Evolutionary conservation across 64 coral and sea anemone genomes (phyloP), one percentile per base, ranked within the genome.

Genomic region (Acropora yongei): DNA sequence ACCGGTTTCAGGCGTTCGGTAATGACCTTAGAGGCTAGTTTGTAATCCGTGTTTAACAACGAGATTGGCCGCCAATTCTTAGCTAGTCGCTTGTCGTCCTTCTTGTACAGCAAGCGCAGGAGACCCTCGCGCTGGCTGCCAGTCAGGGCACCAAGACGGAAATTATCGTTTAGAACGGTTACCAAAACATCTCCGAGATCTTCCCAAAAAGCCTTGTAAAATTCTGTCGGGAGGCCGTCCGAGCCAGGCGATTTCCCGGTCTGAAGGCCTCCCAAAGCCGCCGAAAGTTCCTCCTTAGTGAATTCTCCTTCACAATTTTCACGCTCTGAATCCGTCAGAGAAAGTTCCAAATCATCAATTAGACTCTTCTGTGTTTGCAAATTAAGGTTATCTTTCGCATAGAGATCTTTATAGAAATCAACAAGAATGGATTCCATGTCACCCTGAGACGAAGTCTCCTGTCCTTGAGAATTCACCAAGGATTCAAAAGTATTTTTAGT

Each of bases 191-290:
- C 50, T 0, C 84, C 75, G 3, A 93, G 3, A 13, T 65, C 48
- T 0, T 87, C 58, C 84, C 83, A 87, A 18, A 93, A 88, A 0
- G 16, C 17, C 0, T 71, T 55, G 57, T 80, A 93, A 41, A 93
- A 93, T 47, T 88, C 91, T 0, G 20, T 51, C 0, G 91, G 8
- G 2, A 80, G 77, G 0, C 91, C 91, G 17, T 93, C 84, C 2
- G 78, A 18, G 0, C 76, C 84, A 0, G 91, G 91, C 3, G 91
- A 43, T 6, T 88, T 93, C 10, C 42, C 30, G 3, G 14, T 50
- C 8, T 12, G 17, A 16, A 93, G 47, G 13, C 72, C 66, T 2
- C 41, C 44, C 3, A 92, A 50, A 0, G 80, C 47, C 14, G 68
- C 47, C 13, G 44, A 47, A 46, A 68, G 81, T 7, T 92, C 90